A percentile compares a stretch with the other conserved stretches of the same genome.
Evolutionary conservation across 2,113 vertebrate genomes (phyloP).

Genomic region (Butorides virescens): DNA sequence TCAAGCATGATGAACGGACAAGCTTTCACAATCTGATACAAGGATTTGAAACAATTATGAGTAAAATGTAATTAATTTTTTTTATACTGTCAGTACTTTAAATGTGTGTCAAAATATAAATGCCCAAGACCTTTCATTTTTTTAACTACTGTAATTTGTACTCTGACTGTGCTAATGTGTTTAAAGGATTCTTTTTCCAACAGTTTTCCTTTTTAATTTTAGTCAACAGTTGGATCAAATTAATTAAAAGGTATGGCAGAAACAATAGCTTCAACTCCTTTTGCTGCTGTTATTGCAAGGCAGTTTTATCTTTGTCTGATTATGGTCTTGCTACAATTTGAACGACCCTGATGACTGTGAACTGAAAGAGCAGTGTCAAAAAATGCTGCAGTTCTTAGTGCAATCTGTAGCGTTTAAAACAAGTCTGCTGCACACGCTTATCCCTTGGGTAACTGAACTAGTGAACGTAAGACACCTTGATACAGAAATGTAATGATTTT

Average conservation of each 20-base stretch:
- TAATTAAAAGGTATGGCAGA: not conserved
- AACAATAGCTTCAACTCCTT: not conserved
- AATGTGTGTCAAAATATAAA: not conserved
- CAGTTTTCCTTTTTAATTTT: not conserved
- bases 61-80: constrained; percentile 47
- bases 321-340: not conserved
- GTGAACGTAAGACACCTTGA: not conserved
- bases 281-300: not conserved
- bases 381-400: not conserved
- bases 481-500: not conserved
- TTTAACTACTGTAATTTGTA: constrained; percentile 38
- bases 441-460: not conserved
- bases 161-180: constrained; percentile 31
- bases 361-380: not conserved
- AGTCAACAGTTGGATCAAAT: constrained; percentile 4
- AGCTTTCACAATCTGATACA: constrained; percentile 87
- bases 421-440: not conserved
- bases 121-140: not conserved
- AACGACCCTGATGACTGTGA: not conserved
- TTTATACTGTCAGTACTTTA: not conserved
- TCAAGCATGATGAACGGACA: constrained; percentile 82
- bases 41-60: constrained; percentile 83
- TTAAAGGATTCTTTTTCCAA: not conserved
- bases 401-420: not conserved
- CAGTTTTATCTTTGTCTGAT: not conserved